Base-by-base conservation (phyloP, 2,888 invertebrate species). In the Sesia bembeciformis region DNA sequence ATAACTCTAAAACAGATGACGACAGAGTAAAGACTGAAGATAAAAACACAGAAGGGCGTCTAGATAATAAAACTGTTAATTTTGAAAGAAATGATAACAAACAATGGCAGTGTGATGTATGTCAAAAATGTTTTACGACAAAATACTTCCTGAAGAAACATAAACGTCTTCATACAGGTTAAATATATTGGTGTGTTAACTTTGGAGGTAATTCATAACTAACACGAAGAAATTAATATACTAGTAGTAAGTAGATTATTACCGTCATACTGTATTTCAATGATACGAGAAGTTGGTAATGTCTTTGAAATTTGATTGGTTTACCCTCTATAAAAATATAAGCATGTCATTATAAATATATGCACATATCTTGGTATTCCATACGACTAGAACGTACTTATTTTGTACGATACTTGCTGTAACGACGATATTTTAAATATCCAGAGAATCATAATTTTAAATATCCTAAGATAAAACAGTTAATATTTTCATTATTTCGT, bases 141-240 rank as follows among this genome's bases (percentile, higher is more conserved):
- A 96, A 96, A 80, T 96, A 96, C 85, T 96, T 96, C 73, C 83
- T 96, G 62, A 96, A 96, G 82, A 96, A 96, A 80, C 96, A 96
- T 76, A 95, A 95, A 81, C 91, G 96, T 62, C 90, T 96, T 58
- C 96, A 96, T 79, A 95, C 95, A 80, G 95, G 94, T 94, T 84
- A 87, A 78, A 78, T 76, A 62, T 75, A 75, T 84, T 83, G 78
- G 76, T 83, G 76, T 83, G 80, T 86, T 81, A 67, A 61, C 79
- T 76, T 78, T 73, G 55, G 78, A 87, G 84, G 83, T 86, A 85
- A 84, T 78, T 81, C 71, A 69, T 81, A n/a, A 86, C 84, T 86
- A 85, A 85, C 84, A 8, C 50, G 38, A 8, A 50, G 23, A 8
- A 50, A 39, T 3, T 38, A 46, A 46, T 46, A 8, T 46, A 46